Percentiles rank a stretch among this genome's conserved stretches.
Conservation (phyloP, 2,113 vertebrate species). For the Centrocercus urophasianus region DNA sequence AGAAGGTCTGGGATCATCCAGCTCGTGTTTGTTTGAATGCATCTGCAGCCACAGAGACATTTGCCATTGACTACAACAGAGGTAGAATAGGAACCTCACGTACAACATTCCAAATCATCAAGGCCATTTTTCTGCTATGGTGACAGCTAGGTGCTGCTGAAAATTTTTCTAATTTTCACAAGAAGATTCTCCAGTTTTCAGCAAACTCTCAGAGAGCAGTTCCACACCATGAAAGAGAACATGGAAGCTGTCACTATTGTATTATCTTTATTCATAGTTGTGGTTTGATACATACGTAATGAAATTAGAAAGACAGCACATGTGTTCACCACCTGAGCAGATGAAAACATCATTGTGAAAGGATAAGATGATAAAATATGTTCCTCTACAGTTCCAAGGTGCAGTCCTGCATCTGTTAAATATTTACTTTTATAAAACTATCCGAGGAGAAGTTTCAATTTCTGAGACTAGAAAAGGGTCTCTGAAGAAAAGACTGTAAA, state of each 20-base stretch:
- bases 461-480: conserved; percentile 7
- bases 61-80: neutral
- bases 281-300: conserved; percentile 27
- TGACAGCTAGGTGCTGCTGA: neutral
- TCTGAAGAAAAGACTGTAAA: conserved; percentile 7
- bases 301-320: conserved; percentile 56
- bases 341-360: conserved; percentile 33
- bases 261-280: conserved; percentile 42
- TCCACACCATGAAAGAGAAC: neutral
- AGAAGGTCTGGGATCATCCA: neutral
- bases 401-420: conserved; percentile 37
- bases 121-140: neutral
- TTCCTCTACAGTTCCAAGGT: neutral
- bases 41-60: neutral
- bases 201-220: neutral
- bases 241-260: conserved; percentile 12
- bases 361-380: conserved; percentile 34
- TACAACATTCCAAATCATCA: neutral
- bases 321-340: conserved; percentile 64
- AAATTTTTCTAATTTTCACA: neutral
- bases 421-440: conserved; percentile 51
- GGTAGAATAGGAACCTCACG: neutral
- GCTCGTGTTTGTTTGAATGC: neutral
- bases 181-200: neutral
- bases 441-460: neutral